phyloP scores from a whole-genome alignment of 2,797 vertebrate species.

The Lithobates sylvaticus region DNA sequence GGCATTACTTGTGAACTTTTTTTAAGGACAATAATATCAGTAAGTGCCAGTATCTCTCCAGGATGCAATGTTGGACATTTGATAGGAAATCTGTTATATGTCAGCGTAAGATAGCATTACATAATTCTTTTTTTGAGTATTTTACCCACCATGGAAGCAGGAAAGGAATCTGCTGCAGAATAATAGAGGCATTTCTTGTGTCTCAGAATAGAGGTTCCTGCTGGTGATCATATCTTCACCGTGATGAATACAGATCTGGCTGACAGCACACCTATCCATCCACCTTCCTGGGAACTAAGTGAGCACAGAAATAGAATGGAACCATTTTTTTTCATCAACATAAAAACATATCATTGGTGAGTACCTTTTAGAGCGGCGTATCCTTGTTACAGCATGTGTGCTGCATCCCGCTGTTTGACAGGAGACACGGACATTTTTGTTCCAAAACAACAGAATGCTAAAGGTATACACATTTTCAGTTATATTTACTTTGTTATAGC shows the following conservation, averaged over 20 bases:
- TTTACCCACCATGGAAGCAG: neutral
- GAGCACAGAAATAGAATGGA: slow-evolving; percentile 5
- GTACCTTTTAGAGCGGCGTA: neutral
- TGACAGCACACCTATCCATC: slow-evolving; percentile 36
- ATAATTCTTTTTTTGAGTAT: slow-evolving; percentile 17
- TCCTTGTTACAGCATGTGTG: neutral
- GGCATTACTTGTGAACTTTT: neutral
- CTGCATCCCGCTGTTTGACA: too few species aligned
- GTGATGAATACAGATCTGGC: slow-evolving; percentile 29
- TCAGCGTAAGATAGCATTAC: slow-evolving; percentile 8
- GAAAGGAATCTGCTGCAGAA: slow-evolving; percentile 30
- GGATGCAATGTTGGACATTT: neutral
- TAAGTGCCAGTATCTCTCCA: neutral
- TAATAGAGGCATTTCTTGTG: slow-evolving; percentile 41
- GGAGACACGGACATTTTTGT: too few species aligned
- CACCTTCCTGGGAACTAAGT: slow-evolving; percentile 6
- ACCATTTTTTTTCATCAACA: neutral
- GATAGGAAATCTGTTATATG: neutral
- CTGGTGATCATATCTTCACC: slow-evolving; percentile 40
- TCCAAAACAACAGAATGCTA: neutral
- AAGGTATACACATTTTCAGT: neutral
- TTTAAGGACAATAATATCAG: neutral
- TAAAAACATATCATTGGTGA: slow-evolving; percentile 27
- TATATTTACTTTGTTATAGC: too few species aligned
- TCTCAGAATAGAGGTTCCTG: slow-evolving; percentile 51